phyloP scores from a whole-genome alignment of 2,797 vertebrate species.

The Hybognathus amarus region DNA sequence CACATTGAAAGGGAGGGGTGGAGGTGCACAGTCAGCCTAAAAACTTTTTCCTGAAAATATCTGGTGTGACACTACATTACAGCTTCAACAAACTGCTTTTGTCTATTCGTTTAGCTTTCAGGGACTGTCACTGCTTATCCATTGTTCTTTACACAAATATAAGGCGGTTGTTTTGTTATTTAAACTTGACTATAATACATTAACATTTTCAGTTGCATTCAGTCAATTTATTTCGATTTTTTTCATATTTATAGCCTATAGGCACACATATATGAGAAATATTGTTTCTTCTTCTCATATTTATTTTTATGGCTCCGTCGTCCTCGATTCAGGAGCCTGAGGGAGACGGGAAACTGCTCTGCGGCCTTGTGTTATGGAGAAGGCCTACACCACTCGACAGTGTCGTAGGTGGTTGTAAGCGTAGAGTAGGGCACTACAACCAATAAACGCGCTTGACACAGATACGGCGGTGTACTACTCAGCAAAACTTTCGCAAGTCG shows the following conservation, averaged over 20 bases:
- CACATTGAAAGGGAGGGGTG: constrained; percentile 73
- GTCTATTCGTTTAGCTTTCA: not conserved
- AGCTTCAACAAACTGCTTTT: constrained; percentile 4
- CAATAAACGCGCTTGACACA: constrained; percentile 71
- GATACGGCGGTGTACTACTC: constrained; percentile 68
- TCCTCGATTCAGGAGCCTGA: constrained; percentile 37
- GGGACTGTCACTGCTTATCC: constrained; percentile 63
- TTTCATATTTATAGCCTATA: not conserved
- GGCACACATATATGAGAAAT: too few relatives aligned
- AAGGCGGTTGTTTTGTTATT: not conserved
- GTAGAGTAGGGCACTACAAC: constrained; percentile 70
- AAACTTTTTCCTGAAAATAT: constrained; percentile 79
- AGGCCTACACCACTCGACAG: constrained; percentile 75
- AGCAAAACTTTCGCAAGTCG: constrained; percentile 64
- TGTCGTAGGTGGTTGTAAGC: constrained; percentile 78
- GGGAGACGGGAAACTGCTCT: constrained; percentile 56
- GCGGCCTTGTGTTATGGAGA: constrained; percentile 72
- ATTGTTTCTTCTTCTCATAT: not conserved
- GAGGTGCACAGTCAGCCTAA: constrained; percentile 69
- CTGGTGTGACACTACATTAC: constrained; percentile 71
- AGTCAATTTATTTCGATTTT: not conserved
- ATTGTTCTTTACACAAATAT: constrained; percentile 30
- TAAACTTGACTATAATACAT: constrained; percentile 27
- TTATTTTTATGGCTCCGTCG: constrained; percentile 1
- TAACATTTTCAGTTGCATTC: constrained; percentile 1